These are phyloP conservation scores for Leptinotarsa undecemlineata DNA, from an alignment of 1,140 invertebrate genomes.

Conservation along the genomic window DNA sequence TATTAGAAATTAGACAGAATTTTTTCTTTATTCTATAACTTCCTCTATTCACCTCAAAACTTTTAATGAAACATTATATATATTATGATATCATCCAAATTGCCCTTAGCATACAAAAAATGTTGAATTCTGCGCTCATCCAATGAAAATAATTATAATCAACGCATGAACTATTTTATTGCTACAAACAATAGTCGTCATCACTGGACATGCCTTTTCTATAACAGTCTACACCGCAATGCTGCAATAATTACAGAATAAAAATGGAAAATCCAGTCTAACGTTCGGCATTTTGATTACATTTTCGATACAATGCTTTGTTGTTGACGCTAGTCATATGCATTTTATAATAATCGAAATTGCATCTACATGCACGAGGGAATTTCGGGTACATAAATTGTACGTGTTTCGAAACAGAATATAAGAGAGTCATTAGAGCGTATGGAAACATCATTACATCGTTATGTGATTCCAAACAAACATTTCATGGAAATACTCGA, in stretches of 20 bases:
- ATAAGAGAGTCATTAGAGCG: conserved; percentile 5
- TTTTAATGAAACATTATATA: no score
- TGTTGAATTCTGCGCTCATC: no score
- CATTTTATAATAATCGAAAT: conserved; percentile 15
- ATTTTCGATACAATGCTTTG: conserved; percentile 11
- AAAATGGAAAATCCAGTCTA: conserved; percentile 13
- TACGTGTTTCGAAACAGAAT: neutral
- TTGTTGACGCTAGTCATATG: neutral
- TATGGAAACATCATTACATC: neutral
- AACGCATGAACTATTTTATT: neutral
- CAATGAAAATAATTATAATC: no score
- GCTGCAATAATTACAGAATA: conserved; percentile 17
- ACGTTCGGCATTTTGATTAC: conserved; percentile 21
- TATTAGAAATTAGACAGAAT: no score
- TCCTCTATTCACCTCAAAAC: no score
- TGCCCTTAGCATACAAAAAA: no score
- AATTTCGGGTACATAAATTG: neutral
- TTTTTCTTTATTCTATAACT: no score
- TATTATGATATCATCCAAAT: no score
- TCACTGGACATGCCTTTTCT: conserved; percentile 2
- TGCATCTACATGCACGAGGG: conserved; percentile 5
- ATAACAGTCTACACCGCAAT: neutral
- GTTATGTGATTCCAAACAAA: neutral
- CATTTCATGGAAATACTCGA: neutral
- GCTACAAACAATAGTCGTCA: neutral